These are phyloP conservation scores for Lycocerus yunnanus DNA, from an alignment of 2,888 invertebrate genomes.

Conservation along the genomic window DNA sequence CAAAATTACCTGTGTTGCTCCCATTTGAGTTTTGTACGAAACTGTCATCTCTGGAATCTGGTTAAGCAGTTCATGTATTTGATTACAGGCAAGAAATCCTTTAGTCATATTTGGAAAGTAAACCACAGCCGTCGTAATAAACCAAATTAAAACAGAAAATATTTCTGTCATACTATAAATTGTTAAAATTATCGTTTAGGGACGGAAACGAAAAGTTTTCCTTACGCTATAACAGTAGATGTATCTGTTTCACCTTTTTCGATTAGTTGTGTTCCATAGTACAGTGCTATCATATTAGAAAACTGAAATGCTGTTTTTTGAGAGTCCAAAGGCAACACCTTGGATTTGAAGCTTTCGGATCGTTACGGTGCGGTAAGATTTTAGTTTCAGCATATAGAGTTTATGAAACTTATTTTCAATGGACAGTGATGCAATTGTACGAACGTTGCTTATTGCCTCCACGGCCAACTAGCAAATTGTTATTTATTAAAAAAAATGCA, in stretches of 20 bases:
- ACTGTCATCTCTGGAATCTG: conserved; percentile 62
- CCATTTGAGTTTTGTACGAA: conserved; percentile 44
- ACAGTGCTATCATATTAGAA: conserved; percentile 71
- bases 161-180: conserved; percentile 71
- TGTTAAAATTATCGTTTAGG: not conserved
- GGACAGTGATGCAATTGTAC: conserved; percentile 76
- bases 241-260: conserved; percentile 62
- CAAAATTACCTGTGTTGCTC: conserved; percentile 46
- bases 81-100: conserved; percentile 72
- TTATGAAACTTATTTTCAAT: conserved; percentile 69
- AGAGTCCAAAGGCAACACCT: conserved; percentile 70
- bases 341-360: conserved; percentile 67
- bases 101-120: conserved; percentile 84
- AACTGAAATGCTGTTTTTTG: conserved; percentile 73
- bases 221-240: conserved; percentile 72
- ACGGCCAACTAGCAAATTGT: conserved; percentile 62
- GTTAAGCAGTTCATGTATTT: conserved; percentile 67
- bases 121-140: conserved; percentile 67
- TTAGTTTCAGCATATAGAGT: conserved; percentile 65
- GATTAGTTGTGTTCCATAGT: conserved; percentile 73
- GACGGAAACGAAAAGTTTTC: conserved; percentile 6
- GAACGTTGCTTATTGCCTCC: conserved; percentile 76
- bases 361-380: conserved; percentile 64
- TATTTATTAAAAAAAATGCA: too few species aligned
- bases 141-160: conserved; percentile 70